Conservation (phyloP, 2,888 invertebrate genomes). For the Callyntrura sp. region DNA sequence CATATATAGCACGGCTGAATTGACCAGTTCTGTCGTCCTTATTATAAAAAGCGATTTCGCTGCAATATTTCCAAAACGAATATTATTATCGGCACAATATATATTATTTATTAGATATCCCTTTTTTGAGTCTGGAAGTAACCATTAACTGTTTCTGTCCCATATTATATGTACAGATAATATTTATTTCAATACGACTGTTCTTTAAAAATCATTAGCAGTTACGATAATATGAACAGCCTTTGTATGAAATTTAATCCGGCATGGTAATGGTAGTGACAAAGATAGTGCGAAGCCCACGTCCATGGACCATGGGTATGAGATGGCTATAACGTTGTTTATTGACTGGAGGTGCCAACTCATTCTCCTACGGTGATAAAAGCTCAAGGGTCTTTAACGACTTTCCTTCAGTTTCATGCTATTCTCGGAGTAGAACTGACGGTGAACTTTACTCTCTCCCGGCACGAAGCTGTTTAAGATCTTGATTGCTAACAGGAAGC, state of each 20-base stretch:
- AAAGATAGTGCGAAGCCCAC: neutral
- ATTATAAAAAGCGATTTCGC: neutral
- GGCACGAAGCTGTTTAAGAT: neutral
- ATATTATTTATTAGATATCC: neutral
- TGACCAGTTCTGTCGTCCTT: conserved; percentile 35
- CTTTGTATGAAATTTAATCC: conserved; percentile 58
- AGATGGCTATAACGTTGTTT: neutral
- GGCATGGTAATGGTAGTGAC: neutral
- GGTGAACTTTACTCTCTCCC: conserved; percentile 24
- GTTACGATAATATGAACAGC: neutral
- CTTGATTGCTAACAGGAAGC: neutral
- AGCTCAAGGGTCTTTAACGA: conserved; percentile 59
- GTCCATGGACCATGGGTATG: neutral
- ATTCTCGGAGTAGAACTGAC: conserved; percentile 44
- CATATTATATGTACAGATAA: conserved; percentile 19
- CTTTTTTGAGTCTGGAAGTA: conserved; percentile 35
- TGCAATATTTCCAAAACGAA: neutral
- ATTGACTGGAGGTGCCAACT: neutral
- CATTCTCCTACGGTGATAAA: conserved; percentile 44
- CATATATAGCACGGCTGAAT: conserved; percentile 55
- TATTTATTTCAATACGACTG: conserved; percentile 37
- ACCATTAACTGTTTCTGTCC: conserved; percentile 37
- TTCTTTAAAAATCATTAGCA: conserved; percentile 37
- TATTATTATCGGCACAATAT: conserved; percentile 31
- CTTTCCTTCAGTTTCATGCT: conserved; percentile 47